Evolutionary conservation across 2,888 invertebrate species (phyloP), one percentile per base, ranked within the genome.

Genomic region (Drosophila nigritarsus): DNA sequence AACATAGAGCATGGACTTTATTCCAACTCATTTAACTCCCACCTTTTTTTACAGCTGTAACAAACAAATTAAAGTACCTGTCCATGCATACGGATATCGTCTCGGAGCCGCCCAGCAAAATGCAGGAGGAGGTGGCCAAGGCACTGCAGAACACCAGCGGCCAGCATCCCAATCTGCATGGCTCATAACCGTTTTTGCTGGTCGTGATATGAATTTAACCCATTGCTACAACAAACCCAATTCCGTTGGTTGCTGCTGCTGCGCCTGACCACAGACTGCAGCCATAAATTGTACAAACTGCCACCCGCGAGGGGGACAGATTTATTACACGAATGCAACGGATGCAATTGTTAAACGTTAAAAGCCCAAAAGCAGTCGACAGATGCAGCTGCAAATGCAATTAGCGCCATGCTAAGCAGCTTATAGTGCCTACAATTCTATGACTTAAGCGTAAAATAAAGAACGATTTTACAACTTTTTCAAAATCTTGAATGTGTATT

Each of bases 11-110:
- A 7, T n/a, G 36, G 3, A 13, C n/a, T 34, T 32, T 2, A 36
- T 7, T 36, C 15, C 3, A 13, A 20, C 11, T 11, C n/a, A n/a
- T 24, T 0, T 6, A 15, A 32, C 9, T n/a, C 7, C 0, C 11
- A 5, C 5, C 1, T 15, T 20, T 75, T 8, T 29, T 20, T 94
- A 94, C 94, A 99, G 99, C 97, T 92, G 98, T 98, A 81, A 94
- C 98, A 84, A 98, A 97, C 94, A 98, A 99, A 56, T 94, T 99
- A 85, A 96, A 97, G 88, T 96, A 97, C 92, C 94, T 99, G 87
- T 97, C 98, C 93, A 98, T 97, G 85, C 96, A 96, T 76, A 99
- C 99, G 55, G 98, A 98, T 91, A 98, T 99, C 89, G 94, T 99
- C 87, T 96, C 97, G 51, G 96, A 97, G 91, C 99, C 99, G 15